Evolutionary conservation across 2,797 vertebrate species (phyloP), one percentile per base, ranked within the genome.

Genomic region (Amphiprion clarkii): DNA sequence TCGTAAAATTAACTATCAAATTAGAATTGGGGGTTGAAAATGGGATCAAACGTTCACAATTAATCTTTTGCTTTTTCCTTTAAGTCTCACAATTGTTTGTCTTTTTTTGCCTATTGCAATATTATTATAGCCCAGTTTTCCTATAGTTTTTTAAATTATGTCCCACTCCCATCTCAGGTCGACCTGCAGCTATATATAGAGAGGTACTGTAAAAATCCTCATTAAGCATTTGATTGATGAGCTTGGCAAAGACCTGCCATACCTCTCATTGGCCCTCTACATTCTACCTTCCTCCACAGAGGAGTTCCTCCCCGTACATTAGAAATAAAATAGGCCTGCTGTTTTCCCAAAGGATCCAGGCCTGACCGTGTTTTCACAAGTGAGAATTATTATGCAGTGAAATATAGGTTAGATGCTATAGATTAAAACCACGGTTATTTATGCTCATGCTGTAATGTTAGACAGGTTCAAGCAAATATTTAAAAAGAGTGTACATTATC

Each of bases 181-280:
- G 61, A 67, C 73, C 55, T 16, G 6, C 17, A 42, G 51, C 33
- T 83, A 79, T 64, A 71, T 61, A 71, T 48, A 75, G 67, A 79
- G 12, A 42, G 53, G 49, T 25, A 8, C 58, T 6, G 48, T 62
- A 52, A 73, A 76, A 48, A 31, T 76, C 52, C 61, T 79, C 65
- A 83, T 81, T 77, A 79, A n/a, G 25, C 14, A 59, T 67, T 17
- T 83, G 60, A 83, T 78, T 70, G 67, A 82, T 60, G 74, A 72
- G 39, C 44, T 73, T 60, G 61, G 61, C 56, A 67, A 48, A 81
- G 39, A 62, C 54, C 69, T 67, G 33, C 57, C 16, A 64, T 78
- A 63, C 56, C 49, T 79, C 64, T 61, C 76, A 73, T 16, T 1
- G 3, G 44, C 25, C 31, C 42, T 61, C 70, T 29, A 67, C 72